These are phyloP conservation scores for Pseudochromis fuscus DNA, from an alignment of 2,797 vertebrate species.

Conservation along the genomic window DNA sequence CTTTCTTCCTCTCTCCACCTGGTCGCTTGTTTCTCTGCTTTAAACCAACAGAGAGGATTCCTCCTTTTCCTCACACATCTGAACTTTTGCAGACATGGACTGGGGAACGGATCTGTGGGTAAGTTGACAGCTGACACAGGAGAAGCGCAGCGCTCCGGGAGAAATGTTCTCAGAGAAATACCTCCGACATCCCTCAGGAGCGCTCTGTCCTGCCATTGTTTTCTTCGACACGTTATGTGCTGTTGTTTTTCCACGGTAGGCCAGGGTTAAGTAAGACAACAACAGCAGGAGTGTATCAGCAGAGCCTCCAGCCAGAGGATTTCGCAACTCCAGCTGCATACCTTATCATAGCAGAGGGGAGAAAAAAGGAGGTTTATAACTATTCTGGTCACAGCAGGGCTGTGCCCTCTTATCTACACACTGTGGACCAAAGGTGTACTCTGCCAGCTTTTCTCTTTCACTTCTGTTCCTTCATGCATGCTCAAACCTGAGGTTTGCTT, in stretches of 20 bases:
- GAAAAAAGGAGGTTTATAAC: constrained; percentile 24
- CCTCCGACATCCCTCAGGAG: constrained; percentile 7
- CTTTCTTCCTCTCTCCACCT: constrained; percentile 3
- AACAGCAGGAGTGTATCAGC: constrained; percentile 41
- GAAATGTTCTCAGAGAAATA: not conserved
- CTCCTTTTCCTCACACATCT: not conserved
- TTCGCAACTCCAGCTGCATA: constrained; percentile 76
- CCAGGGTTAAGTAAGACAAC: constrained; percentile 21
- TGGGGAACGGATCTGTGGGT: constrained; percentile 83
- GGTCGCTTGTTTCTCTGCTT: not conserved
- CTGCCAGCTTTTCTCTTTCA: too few relatives aligned
- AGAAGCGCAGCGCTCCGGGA: not conserved
- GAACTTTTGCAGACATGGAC: constrained; percentile 71
- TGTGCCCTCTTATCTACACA: constrained; percentile 29
- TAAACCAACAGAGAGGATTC: constrained; percentile 7
- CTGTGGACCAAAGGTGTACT: constrained; percentile 28
- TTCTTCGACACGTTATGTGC: not conserved
- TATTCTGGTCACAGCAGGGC: constrained; percentile 2
- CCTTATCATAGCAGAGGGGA: constrained; percentile 48
- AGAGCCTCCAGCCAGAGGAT: constrained; percentile 41
- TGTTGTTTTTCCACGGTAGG: constrained; percentile 16
- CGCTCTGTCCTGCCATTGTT: not conserved
- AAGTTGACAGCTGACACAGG: constrained; percentile 76
- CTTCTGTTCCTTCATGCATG: not conserved
- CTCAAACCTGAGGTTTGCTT: not conserved